These are phyloP conservation scores for Pithys albifrons DNA, from an alignment of 2,113 vertebrate genomes.

Conservation along the genomic window DNA sequence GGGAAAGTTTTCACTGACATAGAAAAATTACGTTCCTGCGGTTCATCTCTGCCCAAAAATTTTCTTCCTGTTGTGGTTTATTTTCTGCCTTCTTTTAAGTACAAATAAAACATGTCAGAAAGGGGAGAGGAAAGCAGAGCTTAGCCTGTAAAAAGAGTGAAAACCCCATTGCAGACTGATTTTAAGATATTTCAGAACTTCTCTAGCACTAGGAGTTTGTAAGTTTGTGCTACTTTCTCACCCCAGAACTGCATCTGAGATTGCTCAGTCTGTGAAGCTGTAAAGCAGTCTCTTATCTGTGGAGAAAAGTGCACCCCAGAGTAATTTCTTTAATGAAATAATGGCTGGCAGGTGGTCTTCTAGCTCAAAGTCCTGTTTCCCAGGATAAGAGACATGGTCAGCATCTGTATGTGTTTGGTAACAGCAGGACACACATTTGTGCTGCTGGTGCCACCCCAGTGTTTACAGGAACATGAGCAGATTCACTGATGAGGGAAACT, in stretches of 20 bases:
- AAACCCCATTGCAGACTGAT: neutral
- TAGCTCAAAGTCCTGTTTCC: neutral
- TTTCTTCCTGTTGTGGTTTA: neutral
- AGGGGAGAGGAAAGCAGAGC: neutral
- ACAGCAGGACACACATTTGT: fast-evolving
- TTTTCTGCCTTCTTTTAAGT: neutral
- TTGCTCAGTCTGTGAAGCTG: neutral
- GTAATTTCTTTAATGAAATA: neutral
- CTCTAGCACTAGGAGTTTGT: neutral
- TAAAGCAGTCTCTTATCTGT: neutral
- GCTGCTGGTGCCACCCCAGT: neutral
- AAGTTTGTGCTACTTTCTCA: neutral
- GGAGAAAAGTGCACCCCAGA: neutral
- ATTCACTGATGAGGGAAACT: neutral
- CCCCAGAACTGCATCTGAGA: neutral
- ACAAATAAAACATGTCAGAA: neutral
- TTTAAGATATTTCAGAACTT: neutral
- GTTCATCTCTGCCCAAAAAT: neutral
- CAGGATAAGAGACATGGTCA: neutral
- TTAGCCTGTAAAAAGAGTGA: neutral
- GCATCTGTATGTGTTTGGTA: neutral
- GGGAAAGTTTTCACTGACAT: constrained; percentile 38
- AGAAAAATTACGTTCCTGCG: constrained; percentile 37
- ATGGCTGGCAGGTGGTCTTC: neutral
- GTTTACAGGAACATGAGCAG: neutral